phyloP scores from a whole-genome alignment of 2,797 vertebrate genomes.

The Periophthalmus magnuspinnatus region DNA sequence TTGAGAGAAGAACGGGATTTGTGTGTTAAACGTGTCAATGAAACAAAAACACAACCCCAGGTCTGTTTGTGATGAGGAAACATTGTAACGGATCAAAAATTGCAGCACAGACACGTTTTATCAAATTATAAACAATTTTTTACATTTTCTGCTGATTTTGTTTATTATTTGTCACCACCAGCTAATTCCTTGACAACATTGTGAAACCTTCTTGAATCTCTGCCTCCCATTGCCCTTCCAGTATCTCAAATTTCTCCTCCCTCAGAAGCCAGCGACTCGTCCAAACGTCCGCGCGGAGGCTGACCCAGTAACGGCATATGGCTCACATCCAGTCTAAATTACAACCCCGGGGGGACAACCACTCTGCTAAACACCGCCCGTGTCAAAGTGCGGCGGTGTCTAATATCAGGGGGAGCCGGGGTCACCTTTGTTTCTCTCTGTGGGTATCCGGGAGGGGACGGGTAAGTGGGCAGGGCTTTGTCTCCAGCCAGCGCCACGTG shows the following conservation, averaged over 20 bases:
- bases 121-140: no score
- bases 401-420: constrained; percentile 20
- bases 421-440: constrained; percentile 42
- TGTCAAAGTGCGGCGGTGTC: constrained; percentile 32
- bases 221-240: background rate
- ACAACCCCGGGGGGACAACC: constrained; percentile 49
- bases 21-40: no score
- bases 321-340: constrained; percentile 48
- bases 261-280: constrained; percentile 27
- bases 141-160: no score
- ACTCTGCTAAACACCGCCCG: constrained; percentile 37
- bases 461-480: constrained; percentile 49
- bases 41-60: no score
- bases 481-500: constrained; percentile 63
- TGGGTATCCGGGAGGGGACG: constrained; percentile 20
- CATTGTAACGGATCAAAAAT: no score
- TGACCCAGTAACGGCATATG: constrained; percentile 42
- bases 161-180: no score
- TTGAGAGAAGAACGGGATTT: no score
- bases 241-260: constrained; percentile 38
- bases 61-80: no score
- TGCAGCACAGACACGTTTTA: no score
- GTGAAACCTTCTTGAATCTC: background rate
- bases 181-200: background rate
- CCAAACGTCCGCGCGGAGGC: constrained; percentile 23